phyloP scores from a whole-genome alignment of 2,888 invertebrate genomes.

The Nematopogon swammerdamellus region DNA sequence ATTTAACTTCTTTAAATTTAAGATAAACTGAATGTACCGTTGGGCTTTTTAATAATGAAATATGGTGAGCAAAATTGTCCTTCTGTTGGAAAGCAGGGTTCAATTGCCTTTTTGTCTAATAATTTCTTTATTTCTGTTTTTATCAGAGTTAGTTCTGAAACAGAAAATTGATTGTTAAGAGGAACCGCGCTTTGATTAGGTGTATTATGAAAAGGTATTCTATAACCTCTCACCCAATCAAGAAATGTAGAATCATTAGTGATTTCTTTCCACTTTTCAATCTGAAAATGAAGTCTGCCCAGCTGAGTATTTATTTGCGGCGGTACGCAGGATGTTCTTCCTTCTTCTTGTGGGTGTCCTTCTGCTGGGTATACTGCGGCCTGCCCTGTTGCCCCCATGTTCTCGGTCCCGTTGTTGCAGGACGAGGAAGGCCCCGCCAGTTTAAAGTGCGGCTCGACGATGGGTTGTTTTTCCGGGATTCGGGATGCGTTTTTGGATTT shows the following conservation, averaged over 20 bases:
- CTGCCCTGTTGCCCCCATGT: background rate
- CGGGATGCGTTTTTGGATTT: background rate
- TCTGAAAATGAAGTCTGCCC: background rate
- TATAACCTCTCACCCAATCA: background rate
- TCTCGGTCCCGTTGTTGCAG: background rate
- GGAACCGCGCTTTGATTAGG: background rate
- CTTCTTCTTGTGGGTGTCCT: background rate
- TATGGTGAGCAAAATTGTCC: background rate
- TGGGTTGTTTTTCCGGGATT: background rate
- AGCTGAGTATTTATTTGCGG: background rate
- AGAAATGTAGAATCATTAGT: background rate
- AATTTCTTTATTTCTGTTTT: too few relatives aligned
- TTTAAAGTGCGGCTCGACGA: background rate
- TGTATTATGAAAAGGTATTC: background rate
- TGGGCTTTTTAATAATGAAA: too few relatives aligned
- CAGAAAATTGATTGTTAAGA: background rate
- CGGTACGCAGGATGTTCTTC: background rate
- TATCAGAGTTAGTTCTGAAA: background rate
- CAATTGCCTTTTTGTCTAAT: constrained; percentile 1
- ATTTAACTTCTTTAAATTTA: too few relatives aligned
- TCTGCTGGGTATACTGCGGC: background rate
- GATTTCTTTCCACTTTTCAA: background rate
- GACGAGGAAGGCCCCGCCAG: background rate
- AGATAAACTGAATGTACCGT: too few relatives aligned
- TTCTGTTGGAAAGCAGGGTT: background rate